Conservation (phyloP, 2,113 vertebrate species). For the Ptyas mucosa region DNA sequence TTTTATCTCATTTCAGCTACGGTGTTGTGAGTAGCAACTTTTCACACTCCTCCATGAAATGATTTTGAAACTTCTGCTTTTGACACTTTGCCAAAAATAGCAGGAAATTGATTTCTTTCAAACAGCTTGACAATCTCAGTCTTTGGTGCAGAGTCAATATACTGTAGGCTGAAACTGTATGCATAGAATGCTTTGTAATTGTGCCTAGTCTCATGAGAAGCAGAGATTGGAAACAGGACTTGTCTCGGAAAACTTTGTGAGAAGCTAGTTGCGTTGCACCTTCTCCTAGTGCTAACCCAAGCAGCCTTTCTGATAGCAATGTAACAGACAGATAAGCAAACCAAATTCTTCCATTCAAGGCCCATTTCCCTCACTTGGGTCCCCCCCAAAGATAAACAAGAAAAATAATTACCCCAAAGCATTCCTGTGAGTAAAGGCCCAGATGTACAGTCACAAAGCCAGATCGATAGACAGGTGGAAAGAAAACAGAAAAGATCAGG, state of each 20-base stretch:
- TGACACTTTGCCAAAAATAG: not conserved
- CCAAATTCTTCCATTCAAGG: not conserved
- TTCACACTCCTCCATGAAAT: not conserved
- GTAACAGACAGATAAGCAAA: not conserved
- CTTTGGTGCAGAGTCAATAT: not conserved
- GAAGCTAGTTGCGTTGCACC: not conserved
- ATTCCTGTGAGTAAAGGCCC: slow-evolving; percentile 70
- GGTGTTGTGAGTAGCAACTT: not conserved
- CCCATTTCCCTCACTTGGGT: rapidly evolving
- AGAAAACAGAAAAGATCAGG: slow-evolving; percentile 39
- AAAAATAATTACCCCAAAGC: slow-evolving; percentile 78
- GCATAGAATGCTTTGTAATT: rapidly evolving
- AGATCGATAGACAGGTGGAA: slow-evolving; percentile 18
- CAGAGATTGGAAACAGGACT: not conserved
- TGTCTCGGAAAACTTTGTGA: not conserved
- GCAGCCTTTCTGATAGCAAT: not conserved
- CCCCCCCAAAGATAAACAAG: slow-evolving; percentile 34
- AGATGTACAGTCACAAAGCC: slow-evolving; percentile 52
- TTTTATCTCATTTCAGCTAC: not conserved
- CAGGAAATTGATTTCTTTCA: not conserved
- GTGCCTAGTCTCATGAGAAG: not conserved
- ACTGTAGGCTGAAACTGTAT: not conserved
- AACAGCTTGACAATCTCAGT: not conserved
- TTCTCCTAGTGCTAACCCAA: not conserved
- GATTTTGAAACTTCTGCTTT: not conserved